Base-by-base conservation (phyloP, 37 sponge, comb jelly and placozoan species). In the Hormiphora californensis region DNA sequence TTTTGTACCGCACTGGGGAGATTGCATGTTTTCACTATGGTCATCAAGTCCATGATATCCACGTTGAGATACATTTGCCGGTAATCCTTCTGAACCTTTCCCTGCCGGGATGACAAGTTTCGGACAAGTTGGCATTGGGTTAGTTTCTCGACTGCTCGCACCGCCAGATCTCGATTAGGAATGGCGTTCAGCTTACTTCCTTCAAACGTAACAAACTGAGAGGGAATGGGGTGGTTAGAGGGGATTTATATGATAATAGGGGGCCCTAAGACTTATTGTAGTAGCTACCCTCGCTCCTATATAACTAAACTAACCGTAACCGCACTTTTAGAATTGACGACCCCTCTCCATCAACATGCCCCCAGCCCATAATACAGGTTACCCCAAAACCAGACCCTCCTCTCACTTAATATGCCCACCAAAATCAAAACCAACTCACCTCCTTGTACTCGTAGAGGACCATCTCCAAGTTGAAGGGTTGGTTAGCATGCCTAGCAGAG, bases 391-490 rank as follows among this genome's bases (percentile, higher is more conserved):
- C 53, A 17, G 53, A 17, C 12, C 15, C 9, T 17, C 12, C 9
- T 9, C 15, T 49, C 53, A 49, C 53, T 15, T 49, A 49, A 49
- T 49, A 9, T 17, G 15, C 53, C 53, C 15, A 49, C 15, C 53
- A 49, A 49, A 49, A 49, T 49, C 15, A 49, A 49, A 15, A 17
- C 9, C 9, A 49, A 53, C 86, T 44, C 40, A 78, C 89, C 55
- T 69, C 40, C 85, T 55, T 39, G 90, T 94, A 94, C 57, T 85
- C 62, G 36, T 90, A 92, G 5, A 73, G 81, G 1, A 92, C 91
- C 95, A 92, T 94, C 63, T 94, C 95, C 88, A 92, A 91, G 63
- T 92, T 94, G 65, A 94, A 91, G 8, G 95, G 90, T 38, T 90
- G 86, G 0, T 38, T 88, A 7, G 53, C 55, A 17, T 32, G 86